phyloP scores from a whole-genome alignment of 37 sponge, comb jelly and placozoan species.

The Crambe crambe region DNA sequence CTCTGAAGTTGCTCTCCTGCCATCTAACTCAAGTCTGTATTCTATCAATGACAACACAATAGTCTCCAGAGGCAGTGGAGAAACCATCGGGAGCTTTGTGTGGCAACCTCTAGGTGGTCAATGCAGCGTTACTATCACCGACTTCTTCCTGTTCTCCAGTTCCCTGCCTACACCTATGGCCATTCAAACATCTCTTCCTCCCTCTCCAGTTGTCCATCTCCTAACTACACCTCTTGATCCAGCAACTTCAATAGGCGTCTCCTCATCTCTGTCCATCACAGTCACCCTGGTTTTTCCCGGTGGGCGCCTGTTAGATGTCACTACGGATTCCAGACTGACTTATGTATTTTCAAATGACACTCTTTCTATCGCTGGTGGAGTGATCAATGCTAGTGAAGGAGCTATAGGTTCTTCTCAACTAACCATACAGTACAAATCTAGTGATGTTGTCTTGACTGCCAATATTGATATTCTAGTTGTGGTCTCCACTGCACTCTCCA shows the following conservation, averaged over 20 bases:
- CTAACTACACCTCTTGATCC: conserved; percentile 17
- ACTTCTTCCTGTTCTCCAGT: conserved; percentile 7
- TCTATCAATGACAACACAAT: conserved; percentile 4
- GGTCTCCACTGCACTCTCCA: not conserved
- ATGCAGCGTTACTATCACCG: conserved; percentile 11
- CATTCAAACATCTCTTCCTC: not conserved
- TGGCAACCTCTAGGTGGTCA: conserved; percentile 34
- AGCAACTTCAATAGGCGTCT: conserved; percentile 15
- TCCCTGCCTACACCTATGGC: conserved; percentile 15
- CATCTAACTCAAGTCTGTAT: not conserved
- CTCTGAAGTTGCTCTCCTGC: conserved; percentile 12
- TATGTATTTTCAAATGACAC: conserved; percentile 16
- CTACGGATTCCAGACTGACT: not conserved
- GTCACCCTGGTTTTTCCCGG: conserved; percentile 19
- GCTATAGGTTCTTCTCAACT: not conserved
- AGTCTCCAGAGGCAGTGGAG: conserved; percentile 14
- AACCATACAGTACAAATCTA: not conserved
- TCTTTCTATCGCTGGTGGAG: conserved; percentile 3
- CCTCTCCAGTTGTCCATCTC: conserved; percentile 7
- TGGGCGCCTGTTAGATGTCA: conserved; percentile 33
- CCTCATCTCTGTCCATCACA: conserved; percentile 5
- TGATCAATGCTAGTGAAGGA: not conserved
- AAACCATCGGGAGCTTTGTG: conserved; percentile 3
- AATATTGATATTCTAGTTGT: conserved; percentile 39
- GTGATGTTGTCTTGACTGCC: not conserved